Percentiles rank a stretch among this genome's conserved stretches.
Conservation (phyloP, 2,113 vertebrate species). For the Podocnemis expansa region DNA sequence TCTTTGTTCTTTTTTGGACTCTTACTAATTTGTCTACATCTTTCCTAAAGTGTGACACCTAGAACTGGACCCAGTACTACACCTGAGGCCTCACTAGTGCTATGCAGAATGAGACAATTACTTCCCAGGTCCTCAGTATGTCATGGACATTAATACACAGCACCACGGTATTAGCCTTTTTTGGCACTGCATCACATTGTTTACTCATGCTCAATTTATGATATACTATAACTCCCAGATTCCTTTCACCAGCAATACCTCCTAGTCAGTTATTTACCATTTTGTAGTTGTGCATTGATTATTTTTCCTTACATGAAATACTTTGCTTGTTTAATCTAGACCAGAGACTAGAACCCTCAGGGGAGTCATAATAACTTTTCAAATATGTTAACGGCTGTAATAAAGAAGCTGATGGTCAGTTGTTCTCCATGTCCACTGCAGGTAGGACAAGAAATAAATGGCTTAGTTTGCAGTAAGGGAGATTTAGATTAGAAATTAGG, state of each 20-base stretch:
- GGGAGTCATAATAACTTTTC: neutral
- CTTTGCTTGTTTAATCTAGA: neutral
- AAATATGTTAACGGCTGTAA: neutral
- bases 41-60: neutral
- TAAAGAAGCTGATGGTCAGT: neutral
- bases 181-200: neutral
- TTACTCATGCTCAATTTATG: neutral
- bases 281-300: neutral
- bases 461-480: neutral
- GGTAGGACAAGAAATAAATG: neutral
- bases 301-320: neutral
- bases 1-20: neutral
- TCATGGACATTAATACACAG: neutral
- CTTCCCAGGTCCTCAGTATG: neutral
- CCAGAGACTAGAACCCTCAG: neutral
- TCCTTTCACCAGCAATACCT: neutral
- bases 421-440: neutral
- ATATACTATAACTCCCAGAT: neutral
- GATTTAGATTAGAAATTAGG: neutral
- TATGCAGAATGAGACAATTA: neutral
- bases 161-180: neutral
- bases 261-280: neutral
- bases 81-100: neutral
- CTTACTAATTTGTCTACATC: neutral
- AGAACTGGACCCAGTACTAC: neutral